Evolutionary conservation across 2,113 vertebrate species (phyloP).

Genomic region (Ptyas mucosa): DNA sequence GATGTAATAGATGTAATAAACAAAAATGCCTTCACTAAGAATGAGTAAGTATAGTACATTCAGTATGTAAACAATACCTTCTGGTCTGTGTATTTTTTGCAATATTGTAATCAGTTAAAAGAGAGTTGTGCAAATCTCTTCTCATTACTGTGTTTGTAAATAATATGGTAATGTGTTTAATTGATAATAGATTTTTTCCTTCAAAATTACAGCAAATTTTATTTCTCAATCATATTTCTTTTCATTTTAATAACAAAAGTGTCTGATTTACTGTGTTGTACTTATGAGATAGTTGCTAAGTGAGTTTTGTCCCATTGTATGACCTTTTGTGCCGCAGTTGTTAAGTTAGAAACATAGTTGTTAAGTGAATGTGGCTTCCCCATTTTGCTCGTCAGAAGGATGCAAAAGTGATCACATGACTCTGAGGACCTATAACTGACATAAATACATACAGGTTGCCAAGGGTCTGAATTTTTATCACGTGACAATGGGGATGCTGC

Average conservation of each 20-base stretch:
- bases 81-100: not conserved
- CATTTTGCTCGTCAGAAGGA: not conserved
- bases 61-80: not conserved
- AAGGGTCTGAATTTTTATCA: too few species aligned
- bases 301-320: not conserved
- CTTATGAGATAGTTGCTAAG: not conserved
- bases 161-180: slow-evolving; percentile 10
- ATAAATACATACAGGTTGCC: too few species aligned
- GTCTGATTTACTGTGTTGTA: not conserved
- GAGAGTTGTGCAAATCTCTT: not conserved
- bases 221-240: not conserved
- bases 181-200: not conserved
- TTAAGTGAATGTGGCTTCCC: not conserved
- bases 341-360: not conserved
- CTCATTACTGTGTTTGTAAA: not conserved
- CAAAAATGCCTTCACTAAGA: slow-evolving; percentile 91
- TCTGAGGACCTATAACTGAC: too few species aligned
- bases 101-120: not conserved
- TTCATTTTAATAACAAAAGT: not conserved
- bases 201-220: not conserved
- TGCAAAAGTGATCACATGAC: not conserved
- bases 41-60: slow-evolving; percentile 78
- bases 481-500: too few species aligned
- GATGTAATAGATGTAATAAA: slow-evolving; percentile 93
- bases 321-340: not conserved